Evolutionary conservation across 2,113 vertebrate genomes (phyloP), one percentile per base, ranked within the genome.

Genomic region (Myiozetetes cayanensis): DNA sequence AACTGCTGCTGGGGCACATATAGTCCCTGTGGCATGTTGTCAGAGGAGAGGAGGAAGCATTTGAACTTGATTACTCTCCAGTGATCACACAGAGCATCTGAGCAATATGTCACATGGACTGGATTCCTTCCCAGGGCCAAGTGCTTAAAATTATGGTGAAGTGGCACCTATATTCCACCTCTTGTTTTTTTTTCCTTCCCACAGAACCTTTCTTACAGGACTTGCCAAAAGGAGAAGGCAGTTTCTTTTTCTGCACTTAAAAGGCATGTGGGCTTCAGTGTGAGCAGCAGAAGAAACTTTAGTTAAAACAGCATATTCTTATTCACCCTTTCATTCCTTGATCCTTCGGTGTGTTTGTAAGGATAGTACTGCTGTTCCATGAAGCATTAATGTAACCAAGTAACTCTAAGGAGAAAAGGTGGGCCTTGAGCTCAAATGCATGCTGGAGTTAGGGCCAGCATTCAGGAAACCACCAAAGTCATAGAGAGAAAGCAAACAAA

Each of bases 191-290:
- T 79, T 30, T 8, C 14, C 28, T 90, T 84, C 46, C 43, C 41
- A 49, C 44, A 74, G 75, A 93, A 71, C 33, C 59, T 70, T 80
- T 84, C 82, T 73, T 77, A 63, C 6, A 80, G 55, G 43, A 66
- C 46, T 93, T 95, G 94, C 75, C 88, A 77, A 88, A 93, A 83
- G 28, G 22, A 93, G 72, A 73, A 92, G 55, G 16, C 37, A n/a
- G 18, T 63, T 88, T 87, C 20, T 50, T 94, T 80, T 88, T 41
- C 68, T 90, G 23, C 74, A 23, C 43, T 92, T 80, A 46, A 24
- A 88, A 92, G 85, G 53, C 11, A 35, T 71, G 44, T 22, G 58
- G 37, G 23, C 78, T 88, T 58, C 41, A 66, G 65, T 6, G 52
- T 28, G 72, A 94, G 43, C 49, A 88, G 67, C 16, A 43, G 41